Conservation (phyloP, 2,113 vertebrate species). For the Hemiscyllium ocellatum region DNA sequence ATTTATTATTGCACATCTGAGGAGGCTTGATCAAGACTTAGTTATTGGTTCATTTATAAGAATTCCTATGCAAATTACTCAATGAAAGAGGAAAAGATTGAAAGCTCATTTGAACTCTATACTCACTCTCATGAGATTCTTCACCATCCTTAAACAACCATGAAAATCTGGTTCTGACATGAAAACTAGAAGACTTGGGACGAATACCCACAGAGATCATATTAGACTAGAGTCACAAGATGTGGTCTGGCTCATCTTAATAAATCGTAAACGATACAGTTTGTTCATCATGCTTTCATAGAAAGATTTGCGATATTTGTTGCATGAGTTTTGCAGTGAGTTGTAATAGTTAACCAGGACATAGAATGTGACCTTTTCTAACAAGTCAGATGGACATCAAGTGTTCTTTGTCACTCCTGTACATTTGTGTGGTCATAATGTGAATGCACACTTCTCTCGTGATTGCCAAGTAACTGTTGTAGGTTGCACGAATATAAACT, state of each 20-base stretch:
- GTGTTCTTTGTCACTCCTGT: not conserved
- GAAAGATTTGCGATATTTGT: not conserved
- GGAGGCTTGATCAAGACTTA: not conserved
- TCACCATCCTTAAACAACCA: not conserved
- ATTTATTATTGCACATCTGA: not conserved
- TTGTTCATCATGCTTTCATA: not conserved
- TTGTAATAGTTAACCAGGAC: not conserved
- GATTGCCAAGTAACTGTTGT: not conserved
- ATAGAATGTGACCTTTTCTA: not conserved
- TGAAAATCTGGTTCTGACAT: not conserved
- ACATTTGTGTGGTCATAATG: not conserved
- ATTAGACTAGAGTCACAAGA: not conserved
- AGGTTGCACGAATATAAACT: not conserved
- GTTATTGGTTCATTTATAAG: not conserved
- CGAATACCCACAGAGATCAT: no score
- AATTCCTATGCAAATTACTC: not conserved
- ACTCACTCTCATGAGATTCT: not conserved
- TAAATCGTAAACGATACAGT: not conserved
- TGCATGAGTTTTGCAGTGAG: not conserved
- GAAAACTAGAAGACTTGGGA: no score
- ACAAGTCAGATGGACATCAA: not conserved
- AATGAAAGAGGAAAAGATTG: not conserved
- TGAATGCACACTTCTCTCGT: not conserved
- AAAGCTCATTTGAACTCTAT: not conserved
- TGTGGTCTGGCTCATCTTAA: not conserved